Evolutionary conservation across 2,888 invertebrate species (phyloP).

Genomic region (Matsumyia berberina): DNA sequence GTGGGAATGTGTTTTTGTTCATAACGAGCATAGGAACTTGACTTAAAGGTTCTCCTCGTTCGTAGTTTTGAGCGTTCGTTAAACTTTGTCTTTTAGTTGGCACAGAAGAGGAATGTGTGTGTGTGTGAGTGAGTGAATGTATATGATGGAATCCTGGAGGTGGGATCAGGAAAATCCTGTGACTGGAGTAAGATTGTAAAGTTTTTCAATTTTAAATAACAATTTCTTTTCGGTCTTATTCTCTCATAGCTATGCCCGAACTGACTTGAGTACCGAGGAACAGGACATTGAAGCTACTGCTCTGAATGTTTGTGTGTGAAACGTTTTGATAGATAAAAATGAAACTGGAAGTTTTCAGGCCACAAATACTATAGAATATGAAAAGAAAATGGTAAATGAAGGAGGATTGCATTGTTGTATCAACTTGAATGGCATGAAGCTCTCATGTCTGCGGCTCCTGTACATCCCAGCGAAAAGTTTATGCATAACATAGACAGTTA

Average conservation of each 20-base stretch:
- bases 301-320: background rate
- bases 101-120: background rate
- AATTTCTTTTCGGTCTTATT: conserved; percentile 27
- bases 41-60: conserved; percentile 5
- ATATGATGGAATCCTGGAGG: background rate
- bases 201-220: conserved; percentile 65
- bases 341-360: conserved; percentile 16
- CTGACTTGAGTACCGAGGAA: conserved; percentile 28
- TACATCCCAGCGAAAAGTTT: conserved; percentile 17
- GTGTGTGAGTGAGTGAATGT: background rate
- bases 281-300: conserved; percentile 18
- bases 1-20: conserved; percentile 20
- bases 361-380: conserved; percentile 11
- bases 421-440: conserved; percentile 37
- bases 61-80: conserved; percentile 34
- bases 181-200: conserved; percentile 55
- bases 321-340: conserved; percentile 44
- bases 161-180: conserved; percentile 4
- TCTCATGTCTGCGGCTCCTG: background rate
- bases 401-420: conserved; percentile 35
- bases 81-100: conserved; percentile 40
- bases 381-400: conserved; percentile 5
- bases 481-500: conserved; percentile 53
- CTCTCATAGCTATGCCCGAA: conserved; percentile 33
- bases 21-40: conserved; percentile 11